phyloP scores from a whole-genome alignment of 2,113 vertebrate species.

The Lontra canadensis region DNA sequence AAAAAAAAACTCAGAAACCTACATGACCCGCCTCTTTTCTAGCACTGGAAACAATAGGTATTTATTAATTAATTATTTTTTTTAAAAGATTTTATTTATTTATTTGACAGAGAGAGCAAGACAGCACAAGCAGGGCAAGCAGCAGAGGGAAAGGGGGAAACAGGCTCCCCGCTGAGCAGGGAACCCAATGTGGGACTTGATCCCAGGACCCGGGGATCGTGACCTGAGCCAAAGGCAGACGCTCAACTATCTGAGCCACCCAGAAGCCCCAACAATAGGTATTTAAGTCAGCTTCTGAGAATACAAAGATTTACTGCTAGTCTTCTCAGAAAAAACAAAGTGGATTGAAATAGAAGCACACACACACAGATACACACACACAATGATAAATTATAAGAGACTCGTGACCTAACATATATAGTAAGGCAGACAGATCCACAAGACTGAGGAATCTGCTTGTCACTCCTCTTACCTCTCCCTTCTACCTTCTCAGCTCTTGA shows the following conservation, averaged over 20 bases:
- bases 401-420: neutral
- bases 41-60: neutral
- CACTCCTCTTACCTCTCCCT: neutral
- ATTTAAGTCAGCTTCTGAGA: neutral
- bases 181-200: too few relatives aligned
- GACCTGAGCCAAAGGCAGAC: too few relatives aligned
- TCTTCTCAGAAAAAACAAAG: neutral
- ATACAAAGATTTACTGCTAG: neutral
- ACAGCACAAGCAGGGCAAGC: too few relatives aligned
- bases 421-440: neutral
- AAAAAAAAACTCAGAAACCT: neutral
- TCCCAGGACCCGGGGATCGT: too few relatives aligned
- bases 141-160: too few relatives aligned
- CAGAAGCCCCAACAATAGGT: neutral
- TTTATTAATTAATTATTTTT: neutral
- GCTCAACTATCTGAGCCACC: too few relatives aligned
- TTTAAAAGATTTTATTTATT: too few relatives aligned
- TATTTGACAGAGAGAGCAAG: too few relatives aligned
- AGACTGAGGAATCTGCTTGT: neutral
- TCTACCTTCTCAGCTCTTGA: neutral
- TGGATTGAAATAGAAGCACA: neutral
- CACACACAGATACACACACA: neutral
- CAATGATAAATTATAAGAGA: neutral
- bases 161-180: too few relatives aligned
- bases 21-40: neutral